Evolutionary conservation across 2,113 vertebrate genomes (phyloP), one percentile per base, ranked within the genome.

Genomic region (Proteles cristata): DNA sequence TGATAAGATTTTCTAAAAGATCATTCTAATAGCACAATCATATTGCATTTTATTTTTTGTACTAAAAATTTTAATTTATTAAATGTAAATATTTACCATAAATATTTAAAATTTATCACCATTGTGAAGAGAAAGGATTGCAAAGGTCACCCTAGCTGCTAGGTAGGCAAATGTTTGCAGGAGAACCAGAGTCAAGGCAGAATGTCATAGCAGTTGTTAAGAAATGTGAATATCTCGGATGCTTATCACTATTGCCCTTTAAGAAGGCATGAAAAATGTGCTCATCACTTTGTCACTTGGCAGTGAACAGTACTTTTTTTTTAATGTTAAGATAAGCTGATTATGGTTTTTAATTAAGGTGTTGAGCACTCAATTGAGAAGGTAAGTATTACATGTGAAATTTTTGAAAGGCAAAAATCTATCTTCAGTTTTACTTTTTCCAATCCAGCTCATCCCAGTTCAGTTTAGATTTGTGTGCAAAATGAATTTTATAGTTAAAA

Each of bases 391-490:
- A 53, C 21, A 26, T 2, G 33, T 88, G 79, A 89, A 45, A 53
- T 73, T 45, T 65, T 90, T 79, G 4, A 93, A 88, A 97, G 74
- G 69, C n/a, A 87, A 43, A 65, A 68, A 71, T 77, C 25, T 90
- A 3, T 28, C 35, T 97, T 93, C 17, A 53, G 35, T 35, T 85
- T 86, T 33, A 35, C 80, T 90, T 74, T 88, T 66, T 90, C 55
- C 25, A 82, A 26, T 83, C 23, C 9, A 69, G 0, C 90, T 88
- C n/a, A 74, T 16, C 12, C 88, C 25, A 16, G 3, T 92, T 66
- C 31, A 39, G 6, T 84, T 84, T 93, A 63, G 31, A 71, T 91
- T 94, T 96, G 94, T 86, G 73, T 66, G 61, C 77, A n/a, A 68
- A 53, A 11, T 88, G 16, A 17, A 39, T 73, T 86, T 89, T 82